Evolutionary conservation across 2,888 invertebrate genomes (phyloP).

Genomic region (Cephonodes hylas): DNA sequence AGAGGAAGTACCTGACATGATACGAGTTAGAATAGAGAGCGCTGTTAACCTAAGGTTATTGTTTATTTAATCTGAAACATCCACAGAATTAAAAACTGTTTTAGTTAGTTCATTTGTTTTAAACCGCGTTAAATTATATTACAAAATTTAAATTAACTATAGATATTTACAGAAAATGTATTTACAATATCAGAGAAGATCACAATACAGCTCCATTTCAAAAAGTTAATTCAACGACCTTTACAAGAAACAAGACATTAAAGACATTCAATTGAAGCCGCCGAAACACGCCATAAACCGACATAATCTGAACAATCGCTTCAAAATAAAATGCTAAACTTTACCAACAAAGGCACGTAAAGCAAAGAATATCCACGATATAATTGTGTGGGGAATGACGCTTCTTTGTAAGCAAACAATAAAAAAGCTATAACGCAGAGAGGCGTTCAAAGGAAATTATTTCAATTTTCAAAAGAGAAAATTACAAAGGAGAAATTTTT

Average conservation of each 20-base stretch:
- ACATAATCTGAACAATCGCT: neutral
- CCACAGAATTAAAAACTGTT: too few species aligned
- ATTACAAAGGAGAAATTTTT: constrained; percentile 34
- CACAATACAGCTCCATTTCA: neutral
- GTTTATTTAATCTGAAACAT: too few species aligned
- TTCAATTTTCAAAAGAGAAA: constrained; percentile 39
- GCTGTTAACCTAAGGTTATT: too few species aligned
- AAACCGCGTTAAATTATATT: too few species aligned
- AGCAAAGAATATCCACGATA: constrained; percentile 8
- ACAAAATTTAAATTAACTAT: too few species aligned
- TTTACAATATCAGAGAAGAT: too few species aligned
- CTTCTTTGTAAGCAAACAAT: constrained; percentile 39
- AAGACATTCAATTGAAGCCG: neutral
- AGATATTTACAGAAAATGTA: too few species aligned
- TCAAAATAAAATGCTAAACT: constrained; percentile 2
- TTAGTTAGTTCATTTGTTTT: too few species aligned
- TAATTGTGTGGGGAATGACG: constrained; percentile 3
- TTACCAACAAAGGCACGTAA: neutral
- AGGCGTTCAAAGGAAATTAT: constrained; percentile 45
- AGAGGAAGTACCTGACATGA: too few species aligned
- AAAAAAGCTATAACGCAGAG: constrained; percentile 40
- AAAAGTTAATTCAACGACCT: neutral
- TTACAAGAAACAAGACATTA: neutral
- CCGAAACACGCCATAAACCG: constrained; percentile 1
- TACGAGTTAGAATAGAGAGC: too few species aligned